Evolutionary conservation across 2,888 invertebrate species (phyloP).

Genomic region (Spodoptera picta): DNA sequence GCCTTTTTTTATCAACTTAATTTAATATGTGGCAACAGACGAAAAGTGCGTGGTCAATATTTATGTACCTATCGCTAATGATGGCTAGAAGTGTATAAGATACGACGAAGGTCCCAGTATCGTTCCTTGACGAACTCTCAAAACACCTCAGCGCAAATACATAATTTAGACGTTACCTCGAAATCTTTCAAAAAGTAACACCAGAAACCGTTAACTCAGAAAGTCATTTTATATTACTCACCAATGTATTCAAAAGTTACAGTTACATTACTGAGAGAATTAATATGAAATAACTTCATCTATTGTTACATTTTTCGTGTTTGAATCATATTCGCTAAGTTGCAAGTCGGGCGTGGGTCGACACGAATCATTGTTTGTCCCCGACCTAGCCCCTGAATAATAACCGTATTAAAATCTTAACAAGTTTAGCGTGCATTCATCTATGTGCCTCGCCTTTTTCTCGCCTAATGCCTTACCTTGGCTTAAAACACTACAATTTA

Average conservation of each 20-base stretch:
- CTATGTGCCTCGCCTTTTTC: conserved; percentile 46
- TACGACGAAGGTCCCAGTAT: background rate
- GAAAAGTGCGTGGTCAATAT: too few species aligned
- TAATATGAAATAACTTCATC: conserved; percentile 22
- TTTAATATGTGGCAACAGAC: too few species aligned
- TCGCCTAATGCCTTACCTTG: conserved; percentile 20
- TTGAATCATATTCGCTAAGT: conserved; percentile 40
- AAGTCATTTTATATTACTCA: background rate
- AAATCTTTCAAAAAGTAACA: background rate
- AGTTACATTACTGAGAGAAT: conserved; percentile 12
- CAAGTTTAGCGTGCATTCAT: conserved; percentile 67
- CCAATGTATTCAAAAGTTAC: background rate
- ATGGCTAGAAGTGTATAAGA: too few species aligned
- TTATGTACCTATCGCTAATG: too few species aligned
- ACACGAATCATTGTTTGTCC: conserved; percentile 57
- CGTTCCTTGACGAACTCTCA: conserved; percentile 1
- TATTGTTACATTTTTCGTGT: conserved; percentile 35
- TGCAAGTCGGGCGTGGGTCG: conserved; percentile 46
- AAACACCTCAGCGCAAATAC: background rate
- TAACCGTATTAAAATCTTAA: conserved; percentile 67
- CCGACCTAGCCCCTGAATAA: conserved; percentile 64
- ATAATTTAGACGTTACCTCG: background rate
- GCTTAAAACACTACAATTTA: conserved; percentile 30
- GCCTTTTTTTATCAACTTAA: too few species aligned
- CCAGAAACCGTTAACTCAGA: too few species aligned